Conservation (phyloP, 2,797 vertebrate species). For the Spinus olivaceus region DNA sequence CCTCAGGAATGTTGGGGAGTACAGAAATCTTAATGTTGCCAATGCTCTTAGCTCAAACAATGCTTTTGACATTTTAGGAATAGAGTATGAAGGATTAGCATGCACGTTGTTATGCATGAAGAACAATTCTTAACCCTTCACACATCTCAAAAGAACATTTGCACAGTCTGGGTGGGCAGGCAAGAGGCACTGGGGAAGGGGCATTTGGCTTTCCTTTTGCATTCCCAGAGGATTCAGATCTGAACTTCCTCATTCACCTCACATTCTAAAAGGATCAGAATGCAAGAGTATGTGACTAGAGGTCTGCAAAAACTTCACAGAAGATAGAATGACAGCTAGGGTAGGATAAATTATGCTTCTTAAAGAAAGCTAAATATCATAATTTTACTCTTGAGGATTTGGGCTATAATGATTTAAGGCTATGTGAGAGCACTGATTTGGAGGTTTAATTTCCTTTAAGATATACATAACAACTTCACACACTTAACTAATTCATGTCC, state of each 20-base stretch:
- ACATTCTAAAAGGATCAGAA: neutral
- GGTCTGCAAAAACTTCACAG: neutral
- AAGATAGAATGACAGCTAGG: neutral
- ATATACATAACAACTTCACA: neutral
- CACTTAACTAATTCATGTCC: neutral
- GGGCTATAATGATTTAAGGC: neutral
- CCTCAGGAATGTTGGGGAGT: conserved; percentile 10
- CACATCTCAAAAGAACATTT: neutral
- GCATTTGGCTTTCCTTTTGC: neutral
- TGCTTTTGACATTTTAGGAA: conserved; percentile 44
- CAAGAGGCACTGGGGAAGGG: neutral
- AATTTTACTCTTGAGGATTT: neutral
- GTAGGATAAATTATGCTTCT: neutral
- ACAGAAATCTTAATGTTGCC: conserved; percentile 42
- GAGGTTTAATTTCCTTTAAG: neutral
- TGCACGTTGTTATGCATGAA: neutral
- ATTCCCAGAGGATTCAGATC: neutral
- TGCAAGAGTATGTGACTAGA: neutral
- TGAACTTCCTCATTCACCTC: rapidly evolving
- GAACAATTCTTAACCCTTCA: conserved; percentile 38
- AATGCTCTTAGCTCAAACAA: conserved; percentile 30
- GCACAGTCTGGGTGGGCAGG: neutral
- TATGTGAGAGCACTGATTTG: neutral
- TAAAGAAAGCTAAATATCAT: neutral
- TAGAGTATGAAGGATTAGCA: conserved; percentile 51